These are phyloP conservation scores for Thymelicus acteon DNA, from an alignment of 2,888 invertebrate species.

Conservation along the genomic window DNA sequence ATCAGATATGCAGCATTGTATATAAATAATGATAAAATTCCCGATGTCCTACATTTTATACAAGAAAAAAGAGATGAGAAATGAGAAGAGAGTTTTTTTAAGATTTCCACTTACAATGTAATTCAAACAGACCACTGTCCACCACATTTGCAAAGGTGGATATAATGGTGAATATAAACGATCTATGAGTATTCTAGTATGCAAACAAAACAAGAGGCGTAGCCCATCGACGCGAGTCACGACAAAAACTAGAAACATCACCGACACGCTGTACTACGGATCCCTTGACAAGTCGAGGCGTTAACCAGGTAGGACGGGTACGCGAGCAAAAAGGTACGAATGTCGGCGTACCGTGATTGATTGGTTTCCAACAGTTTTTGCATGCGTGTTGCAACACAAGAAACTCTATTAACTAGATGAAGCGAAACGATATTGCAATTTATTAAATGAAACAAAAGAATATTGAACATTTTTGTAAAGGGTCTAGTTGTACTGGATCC, in stretches of 20 bases:
- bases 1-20: no score
- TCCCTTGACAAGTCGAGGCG: constrained; percentile 22
- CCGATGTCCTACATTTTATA: no score
- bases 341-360: constrained; percentile 34
- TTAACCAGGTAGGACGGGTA: constrained; percentile 32
- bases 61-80: no score
- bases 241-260: constrained; percentile 36
- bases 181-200: neutral
- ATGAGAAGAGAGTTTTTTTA: no score
- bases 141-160: no score
- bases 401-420: constrained; percentile 27
- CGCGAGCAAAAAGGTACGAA: constrained; percentile 30
- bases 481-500: neutral
- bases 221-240: constrained; percentile 22
- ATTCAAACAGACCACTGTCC: no score
- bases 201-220: constrained; percentile 28
- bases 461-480: constrained; percentile 14
- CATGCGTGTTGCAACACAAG: constrained; percentile 25
- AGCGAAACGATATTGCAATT: constrained; percentile 32
- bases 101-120: no score
- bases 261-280: constrained; percentile 25
- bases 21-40: no score
- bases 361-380: constrained; percentile 34
- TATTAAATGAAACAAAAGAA: constrained; percentile 15
- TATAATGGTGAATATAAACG: no score